Conservation (phyloP, 1,140 invertebrate species). For the Nylanderia fulva region DNA sequence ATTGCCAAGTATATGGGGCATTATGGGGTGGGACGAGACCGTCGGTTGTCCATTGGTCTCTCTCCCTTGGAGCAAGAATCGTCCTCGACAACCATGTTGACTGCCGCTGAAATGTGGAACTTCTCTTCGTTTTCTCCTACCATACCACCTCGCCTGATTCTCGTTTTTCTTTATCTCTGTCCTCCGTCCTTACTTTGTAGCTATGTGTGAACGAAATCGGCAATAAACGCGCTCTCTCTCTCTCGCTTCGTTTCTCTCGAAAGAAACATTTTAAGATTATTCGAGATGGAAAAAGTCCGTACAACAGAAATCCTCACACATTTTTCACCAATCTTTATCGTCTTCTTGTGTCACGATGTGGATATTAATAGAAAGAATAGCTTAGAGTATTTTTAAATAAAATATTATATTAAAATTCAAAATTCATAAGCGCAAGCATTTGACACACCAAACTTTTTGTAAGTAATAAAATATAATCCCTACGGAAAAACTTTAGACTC, state of each 20-base stretch:
- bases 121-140: slow-evolving; percentile 40
- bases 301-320: not conserved
- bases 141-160: slow-evolving; percentile 12
- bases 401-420: not conserved
- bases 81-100: slow-evolving; percentile 73
- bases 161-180: slow-evolving; percentile 36
- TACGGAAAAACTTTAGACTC: not conserved
- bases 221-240: not conserved
- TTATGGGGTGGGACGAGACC: slow-evolving; percentile 77
- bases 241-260: not conserved
- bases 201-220: slow-evolving; percentile 9
- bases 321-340: slow-evolving; percentile 7
- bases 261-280: slow-evolving; percentile 24
- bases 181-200: slow-evolving; percentile 14
- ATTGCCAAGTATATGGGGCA: slow-evolving; percentile 84
- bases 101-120: slow-evolving; percentile 62
- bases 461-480: not conserved
- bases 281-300: not conserved
- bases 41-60: slow-evolving; percentile 64
- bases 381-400: not conserved
- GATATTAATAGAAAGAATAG: not conserved
- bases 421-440: not conserved
- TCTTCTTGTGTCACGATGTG: not conserved
- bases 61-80: slow-evolving; percentile 61
- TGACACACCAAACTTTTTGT: not conserved